Evolutionary conservation across 2,888 invertebrate genomes (phyloP).

Genomic region (Loripinus fragilis): DNA sequence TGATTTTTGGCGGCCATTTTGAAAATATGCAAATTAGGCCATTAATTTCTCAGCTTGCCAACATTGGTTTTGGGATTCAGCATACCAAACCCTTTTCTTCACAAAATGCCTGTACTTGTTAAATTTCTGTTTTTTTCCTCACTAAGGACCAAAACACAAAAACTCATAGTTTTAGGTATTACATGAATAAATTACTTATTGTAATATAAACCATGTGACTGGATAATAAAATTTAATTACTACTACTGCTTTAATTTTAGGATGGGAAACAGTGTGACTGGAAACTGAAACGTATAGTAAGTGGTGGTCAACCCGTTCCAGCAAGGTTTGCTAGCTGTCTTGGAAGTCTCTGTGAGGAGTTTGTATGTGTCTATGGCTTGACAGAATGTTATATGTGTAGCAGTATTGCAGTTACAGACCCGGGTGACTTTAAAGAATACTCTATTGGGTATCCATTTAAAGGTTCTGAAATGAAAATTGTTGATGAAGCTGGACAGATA

Average conservation of each 20-base stretch:
- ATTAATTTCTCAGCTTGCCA: no score
- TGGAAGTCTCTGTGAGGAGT: slow-evolving; percentile 13
- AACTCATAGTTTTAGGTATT: neutral
- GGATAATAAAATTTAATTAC: neutral
- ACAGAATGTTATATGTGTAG: slow-evolving; percentile 20
- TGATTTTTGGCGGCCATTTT: no score
- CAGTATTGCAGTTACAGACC: neutral
- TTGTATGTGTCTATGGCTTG: slow-evolving; percentile 21
- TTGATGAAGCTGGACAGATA: slow-evolving; percentile 23
- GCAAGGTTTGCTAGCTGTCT: slow-evolving; percentile 3
- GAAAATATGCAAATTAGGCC: no score
- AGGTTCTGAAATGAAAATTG: slow-evolving; percentile 39
- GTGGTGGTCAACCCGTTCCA: slow-evolving; percentile 34
- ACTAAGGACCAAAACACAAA: no score
- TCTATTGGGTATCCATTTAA: slow-evolving; percentile 3
- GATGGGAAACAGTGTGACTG: slow-evolving; percentile 15
- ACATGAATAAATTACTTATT: neutral
- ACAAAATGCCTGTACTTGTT: no score
- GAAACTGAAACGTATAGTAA: slow-evolving; percentile 20
- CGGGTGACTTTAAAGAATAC: neutral
- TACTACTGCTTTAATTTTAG: neutral
- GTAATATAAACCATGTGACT: neutral
- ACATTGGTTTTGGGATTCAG: no score
- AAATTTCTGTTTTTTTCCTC: no score
- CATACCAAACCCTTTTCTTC: no score